Evolutionary conservation across 2,888 invertebrate species (phyloP).

Genomic region (Liopterus haemorrhoidalis): DNA sequence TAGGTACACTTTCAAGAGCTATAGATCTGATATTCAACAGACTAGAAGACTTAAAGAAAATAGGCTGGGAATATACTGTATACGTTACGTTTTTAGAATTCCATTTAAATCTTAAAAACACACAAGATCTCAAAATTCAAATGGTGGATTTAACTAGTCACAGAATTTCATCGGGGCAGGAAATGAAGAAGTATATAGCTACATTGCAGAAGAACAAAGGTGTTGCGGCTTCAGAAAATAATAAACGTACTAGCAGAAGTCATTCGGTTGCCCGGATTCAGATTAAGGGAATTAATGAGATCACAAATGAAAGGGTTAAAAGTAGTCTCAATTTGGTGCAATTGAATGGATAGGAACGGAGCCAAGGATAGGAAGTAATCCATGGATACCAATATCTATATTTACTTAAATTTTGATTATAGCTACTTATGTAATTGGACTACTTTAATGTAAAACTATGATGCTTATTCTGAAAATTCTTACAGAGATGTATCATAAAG

Average conservation of each 20-base stretch:
- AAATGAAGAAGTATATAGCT: constrained; percentile 63
- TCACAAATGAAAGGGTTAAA: constrained; percentile 56
- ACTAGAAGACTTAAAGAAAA: constrained; percentile 60
- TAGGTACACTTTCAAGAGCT: constrained; percentile 80
- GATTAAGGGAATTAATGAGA: constrained; percentile 58
- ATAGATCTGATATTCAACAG: constrained; percentile 70
- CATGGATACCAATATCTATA: no score
- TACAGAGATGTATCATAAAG: no score
- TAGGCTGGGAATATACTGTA: constrained; percentile 69
- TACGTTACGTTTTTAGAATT: constrained; percentile 63
- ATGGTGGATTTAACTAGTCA: constrained; percentile 56
- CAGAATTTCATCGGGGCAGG: constrained; percentile 56
- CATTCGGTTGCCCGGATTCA: constrained; percentile 55
- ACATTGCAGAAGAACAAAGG: constrained; percentile 72
- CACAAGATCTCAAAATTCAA: no score
- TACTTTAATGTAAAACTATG: no score
- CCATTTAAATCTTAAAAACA: constrained; percentile 43
- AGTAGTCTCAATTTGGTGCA: constrained; percentile 78
- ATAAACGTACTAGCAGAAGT: constrained; percentile 51
- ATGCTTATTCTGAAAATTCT: no score
- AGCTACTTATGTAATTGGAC: no score
- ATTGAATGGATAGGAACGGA: constrained; percentile 81
- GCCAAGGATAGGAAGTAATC: no score
- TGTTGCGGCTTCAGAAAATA: constrained; percentile 55
- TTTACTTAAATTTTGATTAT: no score